These are phyloP conservation scores for Parelbella ahira DNA, from an alignment of 2,888 invertebrate species.

Conservation along the genomic window DNA sequence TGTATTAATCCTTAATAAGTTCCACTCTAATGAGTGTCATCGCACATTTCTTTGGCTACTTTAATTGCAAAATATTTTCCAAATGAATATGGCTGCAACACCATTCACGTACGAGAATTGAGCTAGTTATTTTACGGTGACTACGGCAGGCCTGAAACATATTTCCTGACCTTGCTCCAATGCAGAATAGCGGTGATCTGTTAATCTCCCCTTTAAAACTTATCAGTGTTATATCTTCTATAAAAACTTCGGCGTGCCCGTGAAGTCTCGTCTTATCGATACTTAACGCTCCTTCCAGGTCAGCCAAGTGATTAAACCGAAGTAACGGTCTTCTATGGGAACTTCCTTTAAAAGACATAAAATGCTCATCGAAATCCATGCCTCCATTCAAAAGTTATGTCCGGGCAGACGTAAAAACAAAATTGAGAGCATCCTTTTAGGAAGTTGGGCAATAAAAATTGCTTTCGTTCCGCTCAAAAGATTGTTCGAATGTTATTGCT, in stretches of 20 bases:
- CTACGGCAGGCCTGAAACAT: too few relatives aligned
- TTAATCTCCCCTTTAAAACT: background rate
- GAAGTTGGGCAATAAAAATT: constrained; percentile 31
- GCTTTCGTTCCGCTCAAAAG: constrained; percentile 27
- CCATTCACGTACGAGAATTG: too few relatives aligned
- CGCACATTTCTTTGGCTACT: too few relatives aligned
- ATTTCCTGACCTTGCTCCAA: too few relatives aligned
- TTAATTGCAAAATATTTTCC: too few relatives aligned
- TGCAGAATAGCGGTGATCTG: too few relatives aligned
- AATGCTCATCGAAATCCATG: constrained; percentile 32
- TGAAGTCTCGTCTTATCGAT: constrained; percentile 3
- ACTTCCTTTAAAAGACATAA: constrained; percentile 32
- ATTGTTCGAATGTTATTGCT: constrained; percentile 23
- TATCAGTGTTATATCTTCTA: background rate
- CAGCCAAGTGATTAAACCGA: constrained; percentile 18
- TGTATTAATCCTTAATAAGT: too few relatives aligned
- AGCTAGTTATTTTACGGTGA: too few relatives aligned
- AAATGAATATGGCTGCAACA: too few relatives aligned
- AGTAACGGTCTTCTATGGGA: constrained; percentile 25
- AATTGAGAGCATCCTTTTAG: constrained; percentile 33
- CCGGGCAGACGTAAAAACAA: constrained; percentile 33
- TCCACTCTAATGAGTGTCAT: too few relatives aligned
- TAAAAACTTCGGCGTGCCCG: background rate
- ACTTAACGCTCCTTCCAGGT: constrained; percentile 8
- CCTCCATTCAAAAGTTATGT: constrained; percentile 36